phyloP scores from a whole-genome alignment of 2,113 vertebrate species.

The Pelecanoides urinatrix region DNA sequence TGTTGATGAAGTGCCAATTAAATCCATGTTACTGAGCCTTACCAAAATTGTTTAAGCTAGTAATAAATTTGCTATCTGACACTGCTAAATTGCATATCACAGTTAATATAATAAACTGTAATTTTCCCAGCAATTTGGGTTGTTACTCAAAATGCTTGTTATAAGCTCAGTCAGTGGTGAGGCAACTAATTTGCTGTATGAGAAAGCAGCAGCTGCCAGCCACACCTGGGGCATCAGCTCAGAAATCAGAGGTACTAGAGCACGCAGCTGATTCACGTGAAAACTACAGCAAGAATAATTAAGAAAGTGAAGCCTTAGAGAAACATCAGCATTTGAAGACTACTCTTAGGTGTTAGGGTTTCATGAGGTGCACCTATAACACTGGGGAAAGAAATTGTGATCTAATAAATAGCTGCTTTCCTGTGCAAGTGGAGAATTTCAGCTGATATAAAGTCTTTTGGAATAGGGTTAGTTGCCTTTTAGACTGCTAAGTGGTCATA shows the following conservation, averaged over 20 bases:
- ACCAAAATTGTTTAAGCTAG: neutral
- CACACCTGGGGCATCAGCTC: neutral
- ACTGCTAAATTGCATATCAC: neutral
- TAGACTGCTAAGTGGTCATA: neutral
- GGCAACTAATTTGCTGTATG: neutral
- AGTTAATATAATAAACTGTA: neutral
- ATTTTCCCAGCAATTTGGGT: neutral
- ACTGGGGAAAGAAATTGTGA: neutral
- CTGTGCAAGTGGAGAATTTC: neutral
- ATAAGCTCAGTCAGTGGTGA: neutral
- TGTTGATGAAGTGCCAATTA: neutral
- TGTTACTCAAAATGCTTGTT: neutral
- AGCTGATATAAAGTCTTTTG: neutral
- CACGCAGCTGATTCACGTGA: neutral
- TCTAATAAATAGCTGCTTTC: neutral
- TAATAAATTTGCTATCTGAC: neutral
- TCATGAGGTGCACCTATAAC: neutral
- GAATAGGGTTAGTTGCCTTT: neutral
- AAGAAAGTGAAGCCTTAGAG: neutral
- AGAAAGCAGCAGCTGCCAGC: neutral
- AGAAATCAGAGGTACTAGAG: neutral
- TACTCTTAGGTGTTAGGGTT: neutral
- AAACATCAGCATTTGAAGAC: neutral
- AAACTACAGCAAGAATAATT: neutral
- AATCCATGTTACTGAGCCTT: neutral